Base-by-base conservation (phyloP, 2,113 vertebrate species). In the Mixornis gularis region DNA sequence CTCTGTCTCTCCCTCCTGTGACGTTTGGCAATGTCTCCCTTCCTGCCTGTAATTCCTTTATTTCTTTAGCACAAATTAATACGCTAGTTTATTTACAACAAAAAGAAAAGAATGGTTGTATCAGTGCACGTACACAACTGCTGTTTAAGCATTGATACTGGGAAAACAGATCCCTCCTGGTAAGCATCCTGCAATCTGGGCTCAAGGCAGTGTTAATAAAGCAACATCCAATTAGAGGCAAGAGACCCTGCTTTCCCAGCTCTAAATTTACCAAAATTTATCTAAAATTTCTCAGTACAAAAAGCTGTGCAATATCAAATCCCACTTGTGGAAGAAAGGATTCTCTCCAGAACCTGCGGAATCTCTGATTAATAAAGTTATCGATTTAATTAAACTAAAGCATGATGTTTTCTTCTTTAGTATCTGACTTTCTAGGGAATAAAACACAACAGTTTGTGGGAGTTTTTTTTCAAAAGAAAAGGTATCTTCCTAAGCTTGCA, bases 111-210 rank as follows among this genome's bases (percentile, higher is more conserved):
- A 44, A 44, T 2, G 6, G 19, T 7, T 56, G 1, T 64, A 65
- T 52, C 41, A 72, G 44, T 17, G 76, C 71, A 22, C 0, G 0
- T n/a, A 38, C 21, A 34, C 20, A 53, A 4, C 21, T 1, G 2
- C 16, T n/a, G 4, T 52, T 58, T 58, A 14, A 29, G 38, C 41
- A 43, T 0, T 46, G 87, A n/a, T 38, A 40, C 10, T 29, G 55
- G 66, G 51, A 63, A 69, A 82, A 59, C 8, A 89, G 55, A 58
- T n/a, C 63, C 24, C 14, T 82, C 41, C 56, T 36, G 30, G 32
- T 43, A 55, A 65, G 19, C 21, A 48, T 29, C 65, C 27, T 44
- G 27, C 72, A 68, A 44, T 46, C 20, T 52, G 13, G n/a, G 8
- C 6, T 84, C 14, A 81, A 71, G 11, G 14, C 3, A 64, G 27